Conservation (phyloP, 2,113 vertebrate species). For the Gavialis gangeticus region DNA sequence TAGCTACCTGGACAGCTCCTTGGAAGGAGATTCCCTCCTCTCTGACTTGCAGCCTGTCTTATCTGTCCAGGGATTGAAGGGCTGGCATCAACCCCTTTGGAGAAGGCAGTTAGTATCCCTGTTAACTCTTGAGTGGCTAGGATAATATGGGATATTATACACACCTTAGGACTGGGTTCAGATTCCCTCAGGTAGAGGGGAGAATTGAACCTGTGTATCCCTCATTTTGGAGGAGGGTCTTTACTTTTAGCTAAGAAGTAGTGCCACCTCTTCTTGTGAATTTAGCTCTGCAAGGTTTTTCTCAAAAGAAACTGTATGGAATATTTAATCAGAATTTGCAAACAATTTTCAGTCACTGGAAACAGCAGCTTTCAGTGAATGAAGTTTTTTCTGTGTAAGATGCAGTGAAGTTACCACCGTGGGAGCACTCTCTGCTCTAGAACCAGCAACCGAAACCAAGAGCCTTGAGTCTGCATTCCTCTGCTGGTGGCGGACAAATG, state of each 20-base stretch:
- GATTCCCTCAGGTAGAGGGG: neutral
- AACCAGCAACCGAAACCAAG: conserved; percentile 6
- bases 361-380: no score
- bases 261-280: neutral
- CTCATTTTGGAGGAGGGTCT: neutral
- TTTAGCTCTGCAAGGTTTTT: neutral
- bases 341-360: no score
- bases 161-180: neutral
- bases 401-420: no score
- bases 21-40: no score
- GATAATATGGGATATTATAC: neutral
- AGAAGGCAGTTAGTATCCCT: neutral
- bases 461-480: neutral
- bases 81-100: neutral
- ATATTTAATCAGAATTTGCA: no score
- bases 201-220: neutral
- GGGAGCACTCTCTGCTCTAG: neutral
- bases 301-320: no score
- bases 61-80: neutral
- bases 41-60: no score
- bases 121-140: neutral
- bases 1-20: no score
- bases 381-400: no score
- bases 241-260: no score
- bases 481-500: conserved; percentile 33